Base-by-base conservation (phyloP, 2,888 invertebrate genomes). In the Torymus texanus region DNA sequence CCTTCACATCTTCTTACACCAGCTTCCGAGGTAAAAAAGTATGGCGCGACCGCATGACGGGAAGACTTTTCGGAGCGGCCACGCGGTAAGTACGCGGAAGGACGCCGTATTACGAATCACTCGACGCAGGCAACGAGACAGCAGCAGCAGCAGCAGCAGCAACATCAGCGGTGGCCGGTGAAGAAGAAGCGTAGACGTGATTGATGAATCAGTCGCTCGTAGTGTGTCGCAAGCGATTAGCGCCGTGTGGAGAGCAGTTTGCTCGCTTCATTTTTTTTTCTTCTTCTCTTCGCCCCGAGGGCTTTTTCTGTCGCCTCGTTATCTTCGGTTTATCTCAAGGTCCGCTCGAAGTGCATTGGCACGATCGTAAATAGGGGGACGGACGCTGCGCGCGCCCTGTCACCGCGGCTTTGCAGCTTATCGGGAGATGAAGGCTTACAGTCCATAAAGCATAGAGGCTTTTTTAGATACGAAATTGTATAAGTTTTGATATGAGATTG, bases 151-250 rank as follows among this genome's bases (percentile, higher is more conserved):
- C n/a, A n/a, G n/a, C n/a, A n/a, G n/a, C n/a, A n/a, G n/a, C 29
- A 29, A 8, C 41, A 41, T 5, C 41, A 41, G 41, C 41, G 8
- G 41, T 41, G 41, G 41, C 41, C 41, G 41, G 8, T 41, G 41
- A 41, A 41, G 41, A 41, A 41, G 41, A 41, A 41, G 41, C 10
- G 41, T 41, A 41, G 56, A 59, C 14, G 50, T 67, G 73, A 78
- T 78, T 72, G 72, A 78, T 73, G 78, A 73, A 21, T 62, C 73
- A 73, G 73, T 51, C 21, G 21, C 56, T 58, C 16, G 51, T 41
- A 13, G 24, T 11, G 29, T 72, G 51, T 61, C 53, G n/a, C 51
- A 61, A 72, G 66, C 53, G 66, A 72, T 77, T 16, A 66, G 55
- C 11, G 50, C 58, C 8, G 8, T 41, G 41, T 8, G 10, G 41